Percentiles rank a stretch among this genome's conserved stretches.
Evolutionary conservation across 2,888 invertebrate genomes (phyloP).

Genomic region (Drosophila quinaria): DNA sequence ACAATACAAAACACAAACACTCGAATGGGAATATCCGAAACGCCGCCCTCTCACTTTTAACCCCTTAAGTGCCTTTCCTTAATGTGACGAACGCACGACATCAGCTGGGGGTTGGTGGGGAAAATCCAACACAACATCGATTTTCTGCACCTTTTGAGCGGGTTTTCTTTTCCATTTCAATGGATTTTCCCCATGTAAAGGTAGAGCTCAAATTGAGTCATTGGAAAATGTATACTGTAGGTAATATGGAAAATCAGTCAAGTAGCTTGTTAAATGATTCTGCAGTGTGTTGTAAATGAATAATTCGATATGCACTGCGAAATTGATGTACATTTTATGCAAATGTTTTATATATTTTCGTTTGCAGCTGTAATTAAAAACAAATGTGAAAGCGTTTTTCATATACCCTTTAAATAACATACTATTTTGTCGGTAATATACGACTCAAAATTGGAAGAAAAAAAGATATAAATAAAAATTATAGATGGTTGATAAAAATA

Average conservation of each 20-base stretch:
- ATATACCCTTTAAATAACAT: conserved; percentile 2
- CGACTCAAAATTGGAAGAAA: background rate
- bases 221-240: conserved; percentile 49
- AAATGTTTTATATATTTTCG: conserved; percentile 17
- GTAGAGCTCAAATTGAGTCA: conserved; percentile 69
- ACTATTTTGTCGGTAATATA: background rate
- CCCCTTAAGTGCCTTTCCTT: conserved; percentile 31
- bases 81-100: conserved; percentile 51
- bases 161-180: conserved; percentile 39
- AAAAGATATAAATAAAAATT: too few species aligned
- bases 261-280: conserved; percentile 43
- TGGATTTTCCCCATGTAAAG: conserved; percentile 40
- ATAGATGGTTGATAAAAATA: too few species aligned
- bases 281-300: conserved; percentile 37
- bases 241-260: conserved; percentile 38
- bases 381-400: conserved; percentile 39
- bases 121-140: conserved; percentile 61
- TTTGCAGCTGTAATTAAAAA: conserved; percentile 58
- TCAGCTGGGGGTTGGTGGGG: conserved; percentile 1
- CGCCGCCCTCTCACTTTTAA: background rate
- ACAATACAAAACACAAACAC: conserved; percentile 17
- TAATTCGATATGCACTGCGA: conserved; percentile 29
- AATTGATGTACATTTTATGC: conserved; percentile 27
- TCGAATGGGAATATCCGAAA: conserved; percentile 36
- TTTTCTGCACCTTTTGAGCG: conserved; percentile 58